Percentiles rank a stretch among this genome's conserved stretches.
Conservation (phyloP, 2,797 vertebrate genomes). For the Gobio occitaniae region DNA sequence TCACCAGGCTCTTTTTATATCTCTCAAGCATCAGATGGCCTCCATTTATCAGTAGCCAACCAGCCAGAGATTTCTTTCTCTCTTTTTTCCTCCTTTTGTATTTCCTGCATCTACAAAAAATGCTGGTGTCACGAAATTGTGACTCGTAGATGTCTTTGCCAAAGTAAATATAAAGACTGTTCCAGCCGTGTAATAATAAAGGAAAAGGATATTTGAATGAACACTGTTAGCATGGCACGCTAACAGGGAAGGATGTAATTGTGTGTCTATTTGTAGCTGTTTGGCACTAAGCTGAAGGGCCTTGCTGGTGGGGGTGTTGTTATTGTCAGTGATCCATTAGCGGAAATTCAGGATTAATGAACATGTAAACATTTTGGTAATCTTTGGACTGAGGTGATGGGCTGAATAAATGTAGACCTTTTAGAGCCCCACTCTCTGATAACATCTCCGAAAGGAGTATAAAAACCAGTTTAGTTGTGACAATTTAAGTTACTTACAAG, state of each 20-base stretch:
- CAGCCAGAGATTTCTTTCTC: conserved; percentile 57
- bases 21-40: conserved; percentile 75
- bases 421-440: conserved; percentile 62
- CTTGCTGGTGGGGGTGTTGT: conserved; percentile 60
- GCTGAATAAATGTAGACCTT: conserved; percentile 70
- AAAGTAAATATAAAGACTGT: conserved; percentile 47
- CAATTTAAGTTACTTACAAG: conserved; percentile 57
- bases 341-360: conserved; percentile 76
- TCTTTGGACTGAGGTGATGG: conserved; percentile 71
- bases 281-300: conserved; percentile 43
- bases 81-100: conserved; percentile 51
- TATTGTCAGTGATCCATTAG: conserved; percentile 76
- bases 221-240: conserved; percentile 42
- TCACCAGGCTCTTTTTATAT: conserved; percentile 77
- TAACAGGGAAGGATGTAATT: conserved; percentile 31
- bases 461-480: conserved; percentile 61
- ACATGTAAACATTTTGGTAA: conserved; percentile 75
- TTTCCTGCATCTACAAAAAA: conserved; percentile 31
- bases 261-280: conserved; percentile 40
- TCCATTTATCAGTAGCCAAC: conserved; percentile 67
- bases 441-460: conserved; percentile 54
- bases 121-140: conserved; percentile 57
- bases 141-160: conserved; percentile 44
- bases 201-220: conserved; percentile 41
- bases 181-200: conserved; percentile 26